Base-by-base conservation (phyloP, 2,113 vertebrate species). In the Eleginops maclovinus region DNA sequence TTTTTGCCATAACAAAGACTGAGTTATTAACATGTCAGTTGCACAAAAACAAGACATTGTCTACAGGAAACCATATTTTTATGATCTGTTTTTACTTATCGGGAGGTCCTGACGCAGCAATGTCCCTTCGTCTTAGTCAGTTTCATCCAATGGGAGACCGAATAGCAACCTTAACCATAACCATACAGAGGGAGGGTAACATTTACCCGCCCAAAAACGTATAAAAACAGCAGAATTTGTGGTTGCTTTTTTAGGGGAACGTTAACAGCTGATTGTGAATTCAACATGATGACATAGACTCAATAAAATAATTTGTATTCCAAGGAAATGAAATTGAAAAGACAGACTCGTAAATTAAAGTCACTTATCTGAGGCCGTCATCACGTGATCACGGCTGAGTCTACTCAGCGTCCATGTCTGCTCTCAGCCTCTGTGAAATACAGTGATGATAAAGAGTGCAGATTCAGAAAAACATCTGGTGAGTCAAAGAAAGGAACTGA, bases 401-500 rank as follows among this genome's bases (percentile, higher is more conserved):
- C n/a, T 53, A 10, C 50, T 19, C 17, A 36, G 17, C 14, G 0
- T 26, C 31, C 59, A 44, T 1, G 31, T 41, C 46, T 31, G 47
- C 22, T 17, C 22, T 59, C 60, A 51, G 68, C 68, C n/a, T 43
- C 77, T 47, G 66, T 36, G 10, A 26, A 28, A 63, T 1, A 56
- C 66, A 56, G 47, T 72, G 26, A 56, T 36, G 31, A 31, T 9
- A 1, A 83, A 44, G 12, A 24, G 68, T 68, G 67, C 59, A 71
- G 41, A 40, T 77, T 77, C 28, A 66, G 47, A 62, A 73, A 43
- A 70, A 71, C 77, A 6, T 66, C 47, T 36, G 44, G 84, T 84
- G 75, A 80, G 77, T 87, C 88, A 80, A 81, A 84, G 47, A 76
- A 73, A 74, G 69, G 2, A 54, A 56, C 59, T 61, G 68, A 70